phyloP scores from a whole-genome alignment of 2,113 vertebrate species.

The Numida meleagris region DNA sequence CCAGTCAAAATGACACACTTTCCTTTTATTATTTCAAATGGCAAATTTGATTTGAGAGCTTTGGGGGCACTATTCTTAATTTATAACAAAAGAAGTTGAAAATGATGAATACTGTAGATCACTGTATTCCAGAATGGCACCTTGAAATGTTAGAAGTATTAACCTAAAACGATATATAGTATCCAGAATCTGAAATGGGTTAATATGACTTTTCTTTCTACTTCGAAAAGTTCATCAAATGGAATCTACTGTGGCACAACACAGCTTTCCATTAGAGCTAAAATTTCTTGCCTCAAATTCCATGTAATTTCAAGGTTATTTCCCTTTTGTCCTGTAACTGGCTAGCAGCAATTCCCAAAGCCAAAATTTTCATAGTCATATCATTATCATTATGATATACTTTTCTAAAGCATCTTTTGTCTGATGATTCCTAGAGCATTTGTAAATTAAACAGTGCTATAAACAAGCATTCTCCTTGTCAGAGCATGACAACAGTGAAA shows the following conservation, averaged over 20 bases:
- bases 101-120: slow-evolving; percentile 74
- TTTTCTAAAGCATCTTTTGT: not conserved
- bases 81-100: slow-evolving; percentile 64
- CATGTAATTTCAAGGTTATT: slow-evolving; percentile 65
- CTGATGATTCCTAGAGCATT: not conserved
- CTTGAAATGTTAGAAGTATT: slow-evolving; percentile 76
- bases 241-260: slow-evolving; percentile 31
- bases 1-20: slow-evolving; percentile 60
- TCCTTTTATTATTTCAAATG: slow-evolving; percentile 59
- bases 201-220: slow-evolving; percentile 25
- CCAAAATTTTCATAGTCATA: slow-evolving; percentile 11
- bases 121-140: slow-evolving; percentile 67
- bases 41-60: slow-evolving; percentile 57
- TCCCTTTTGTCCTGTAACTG: slow-evolving; percentile 56
- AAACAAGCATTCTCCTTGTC: not conserved
- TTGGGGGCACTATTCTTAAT: slow-evolving; percentile 61
- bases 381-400: not conserved
- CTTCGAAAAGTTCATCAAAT: slow-evolving; percentile 50
- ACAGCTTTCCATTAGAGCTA: slow-evolving; percentile 60
- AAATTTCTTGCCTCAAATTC: slow-evolving; percentile 67
- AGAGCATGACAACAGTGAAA: not conserved
- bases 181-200: slow-evolving; percentile 61
- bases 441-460: not conserved
- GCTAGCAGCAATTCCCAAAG: slow-evolving; percentile 56
- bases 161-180: slow-evolving; percentile 68